Base-by-base conservation (phyloP, 2,797 vertebrate species). In the Siniperca undulata region DNA sequence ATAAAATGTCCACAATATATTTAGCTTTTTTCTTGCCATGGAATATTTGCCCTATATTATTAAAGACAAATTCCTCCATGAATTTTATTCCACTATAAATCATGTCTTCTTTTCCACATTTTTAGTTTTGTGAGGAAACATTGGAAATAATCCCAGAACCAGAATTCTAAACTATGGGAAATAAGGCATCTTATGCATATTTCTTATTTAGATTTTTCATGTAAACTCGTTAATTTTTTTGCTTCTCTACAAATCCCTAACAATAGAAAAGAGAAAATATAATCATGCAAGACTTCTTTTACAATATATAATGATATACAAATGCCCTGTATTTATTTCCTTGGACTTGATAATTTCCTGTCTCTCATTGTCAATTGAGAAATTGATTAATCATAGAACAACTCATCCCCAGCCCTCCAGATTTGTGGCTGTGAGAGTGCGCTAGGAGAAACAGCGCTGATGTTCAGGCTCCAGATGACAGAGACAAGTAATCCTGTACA, bases 401-500 rank as follows among this genome's bases (percentile, higher is more conserved):
- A 83, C 70, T 73, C 70, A 58, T 68, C 46, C 59, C 58, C 24
- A 44, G 70, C 80, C 73, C 77, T 83, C 64, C 78, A 84, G 70
- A 86, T 89, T 68, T 86, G 73, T 78, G 60, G 24, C 59, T 61
- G 46, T 27, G 50, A 75, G 78, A 44, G 70, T 44, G 27, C 0
- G 50, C 60, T 20, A 10, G 10, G 66, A 79, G 58, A 78, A 60
- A 34, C 62, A 11, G 68, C 7, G 24, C 77, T 53, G 56, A 87
- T 59, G 70, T 77, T 79, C 61, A 48, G 74, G 65, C 81, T 78
- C 70, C 84, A 81, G 83, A 88, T 77, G 85, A 88, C 77, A 71
- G 72, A 81, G 86, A 88, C 81, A 77, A 89, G 80, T 87, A 87
- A 91, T 90, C 90, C 88, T 74, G 83, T 90, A 81, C 85, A 82